These are phyloP conservation scores for Meteorus colon DNA, from an alignment of 2,888 invertebrate genomes.

Conservation along the genomic window DNA sequence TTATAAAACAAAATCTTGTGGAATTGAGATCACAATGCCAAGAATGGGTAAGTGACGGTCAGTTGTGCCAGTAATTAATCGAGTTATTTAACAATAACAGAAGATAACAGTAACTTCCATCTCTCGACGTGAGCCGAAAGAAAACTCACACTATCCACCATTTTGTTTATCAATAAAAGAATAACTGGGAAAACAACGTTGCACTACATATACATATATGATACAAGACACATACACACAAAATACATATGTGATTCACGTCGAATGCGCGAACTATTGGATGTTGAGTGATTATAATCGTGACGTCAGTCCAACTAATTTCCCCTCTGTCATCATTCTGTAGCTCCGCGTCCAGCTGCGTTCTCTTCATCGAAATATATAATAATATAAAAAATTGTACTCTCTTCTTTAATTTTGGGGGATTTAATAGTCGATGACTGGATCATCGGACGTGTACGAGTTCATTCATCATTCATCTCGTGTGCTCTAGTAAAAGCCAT, in stretches of 20 bases:
- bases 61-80: no score
- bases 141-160: background rate
- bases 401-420: no score
- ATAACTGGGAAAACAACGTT: background rate
- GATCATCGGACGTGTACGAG: background rate
- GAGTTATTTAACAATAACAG: no score
- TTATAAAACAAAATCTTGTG: no score
- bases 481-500: background rate
- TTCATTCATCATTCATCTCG: background rate
- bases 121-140: background rate
- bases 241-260: background rate
- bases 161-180: background rate
- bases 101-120: no score
- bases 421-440: conserved; percentile 18
- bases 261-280: conserved; percentile 27
- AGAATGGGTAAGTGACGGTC: no score
- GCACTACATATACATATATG: background rate
- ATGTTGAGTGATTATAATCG: conserved; percentile 31
- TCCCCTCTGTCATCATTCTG: conserved; percentile 28
- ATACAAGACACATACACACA: background rate
- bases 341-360: conserved; percentile 29
- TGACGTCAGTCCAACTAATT: conserved; percentile 29
- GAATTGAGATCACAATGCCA: no score
- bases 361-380: no score
- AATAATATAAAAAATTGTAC: conserved; percentile 18